Percentiles rank a stretch among this genome's conserved stretches.
Conservation (phyloP, 1,140 invertebrate genomes). For the Sinella curviseta region DNA sequence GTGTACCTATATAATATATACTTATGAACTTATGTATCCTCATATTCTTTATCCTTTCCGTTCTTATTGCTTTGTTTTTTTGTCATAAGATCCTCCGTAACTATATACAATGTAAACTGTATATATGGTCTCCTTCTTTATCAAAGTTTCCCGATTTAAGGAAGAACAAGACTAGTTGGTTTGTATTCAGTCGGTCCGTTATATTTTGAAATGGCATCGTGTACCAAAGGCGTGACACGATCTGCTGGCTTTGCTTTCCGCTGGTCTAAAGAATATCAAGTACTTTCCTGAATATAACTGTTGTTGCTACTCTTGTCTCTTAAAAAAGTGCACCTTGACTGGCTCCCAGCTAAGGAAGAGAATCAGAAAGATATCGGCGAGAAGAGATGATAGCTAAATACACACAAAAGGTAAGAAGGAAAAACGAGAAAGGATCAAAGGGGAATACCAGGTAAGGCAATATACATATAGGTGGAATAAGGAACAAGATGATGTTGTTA, state of each 20-base stretch:
- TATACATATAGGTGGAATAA: not conserved
- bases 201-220: not conserved
- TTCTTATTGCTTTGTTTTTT: not conserved
- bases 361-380: not conserved
- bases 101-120: not conserved
- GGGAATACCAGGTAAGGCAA: not conserved
- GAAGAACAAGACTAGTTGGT: too few relatives aligned
- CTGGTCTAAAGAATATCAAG: not conserved
- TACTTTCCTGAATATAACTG: not conserved
- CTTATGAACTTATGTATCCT: not conserved
- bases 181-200: not conserved
- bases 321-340: too few relatives aligned
- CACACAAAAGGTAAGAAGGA: not conserved
- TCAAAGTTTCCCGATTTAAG: constrained; percentile 4
- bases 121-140: too few relatives aligned
- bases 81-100: not conserved
- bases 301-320: too few relatives aligned
- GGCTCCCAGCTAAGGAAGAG: too few relatives aligned
- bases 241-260: not conserved
- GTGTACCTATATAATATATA: not conserved
- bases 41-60: not conserved
- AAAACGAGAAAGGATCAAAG: not conserved
- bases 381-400: constrained; percentile 3
- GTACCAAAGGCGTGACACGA: constrained; percentile 8
- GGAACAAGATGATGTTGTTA: too few relatives aligned